These are phyloP conservation scores for Coptodon rendalli DNA, from an alignment of 2,113 vertebrate species.

Conservation along the genomic window DNA sequence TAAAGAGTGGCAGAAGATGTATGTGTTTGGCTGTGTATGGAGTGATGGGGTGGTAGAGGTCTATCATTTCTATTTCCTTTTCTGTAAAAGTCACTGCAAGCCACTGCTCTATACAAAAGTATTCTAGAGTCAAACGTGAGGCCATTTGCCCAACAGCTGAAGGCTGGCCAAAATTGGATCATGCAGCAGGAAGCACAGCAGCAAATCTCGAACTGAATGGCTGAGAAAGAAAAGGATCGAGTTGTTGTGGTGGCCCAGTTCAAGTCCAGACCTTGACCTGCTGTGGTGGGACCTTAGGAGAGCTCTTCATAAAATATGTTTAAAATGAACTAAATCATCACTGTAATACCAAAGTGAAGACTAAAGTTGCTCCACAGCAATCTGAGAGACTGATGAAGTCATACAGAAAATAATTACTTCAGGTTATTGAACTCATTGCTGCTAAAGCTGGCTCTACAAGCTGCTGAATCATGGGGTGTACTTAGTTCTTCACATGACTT, in stretches of 20 bases:
- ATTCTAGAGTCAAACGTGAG: background rate
- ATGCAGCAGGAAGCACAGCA: background rate
- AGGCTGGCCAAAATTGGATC: background rate
- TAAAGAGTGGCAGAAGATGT: background rate
- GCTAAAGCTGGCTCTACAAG: background rate
- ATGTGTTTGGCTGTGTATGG: background rate
- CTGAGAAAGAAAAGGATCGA: background rate
- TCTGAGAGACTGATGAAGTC: background rate
- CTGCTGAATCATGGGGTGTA: background rate
- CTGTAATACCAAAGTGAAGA: background rate
- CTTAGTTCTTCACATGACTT: background rate
- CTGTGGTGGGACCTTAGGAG: no score
- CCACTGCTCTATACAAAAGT: accelerated
- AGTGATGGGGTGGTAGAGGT: background rate
- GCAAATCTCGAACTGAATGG: background rate
- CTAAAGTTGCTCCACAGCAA: background rate
- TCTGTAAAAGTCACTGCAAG: background rate
- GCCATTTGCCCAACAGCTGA: background rate
- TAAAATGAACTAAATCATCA: background rate
- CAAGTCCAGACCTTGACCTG: no score
- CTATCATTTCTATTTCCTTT: background rate
- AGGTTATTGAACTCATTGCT: background rate
- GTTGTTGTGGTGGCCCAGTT: no score
- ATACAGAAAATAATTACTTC: background rate
- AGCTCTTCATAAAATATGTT: no score